Percentiles rank a stretch among this genome's conserved stretches.
Conservation (phyloP, 2,888 invertebrate species). For the Chrysina gloriosa region DNA sequence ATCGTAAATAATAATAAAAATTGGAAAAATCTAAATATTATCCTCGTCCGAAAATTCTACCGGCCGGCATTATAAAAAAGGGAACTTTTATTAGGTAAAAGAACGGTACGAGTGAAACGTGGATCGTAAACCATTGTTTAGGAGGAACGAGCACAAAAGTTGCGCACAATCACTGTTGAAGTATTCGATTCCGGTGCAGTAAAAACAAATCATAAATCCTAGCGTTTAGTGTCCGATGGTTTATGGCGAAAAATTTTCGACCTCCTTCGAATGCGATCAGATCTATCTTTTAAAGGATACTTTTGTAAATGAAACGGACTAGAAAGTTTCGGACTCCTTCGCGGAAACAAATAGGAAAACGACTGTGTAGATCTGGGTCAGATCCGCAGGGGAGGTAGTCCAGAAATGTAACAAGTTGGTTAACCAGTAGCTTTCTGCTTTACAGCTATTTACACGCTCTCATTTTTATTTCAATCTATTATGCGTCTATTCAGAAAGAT, state of each 20-base stretch:
- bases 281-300: not conserved
- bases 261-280: not conserved
- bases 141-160: constrained; percentile 6
- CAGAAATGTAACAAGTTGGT: constrained; percentile 29
- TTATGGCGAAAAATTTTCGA: constrained; percentile 7
- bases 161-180: constrained; percentile 34
- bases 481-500: too few relatives aligned
- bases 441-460: too few relatives aligned
- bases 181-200: constrained; percentile 25
- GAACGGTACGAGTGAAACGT: constrained; percentile 9
- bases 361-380: constrained; percentile 32
- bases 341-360: constrained; percentile 31
- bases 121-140: constrained; percentile 32
- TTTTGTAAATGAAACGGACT: constrained; percentile 15
- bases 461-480: too few relatives aligned
- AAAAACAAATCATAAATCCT: constrained; percentile 40
- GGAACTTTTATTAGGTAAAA: constrained; percentile 27
- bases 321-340: constrained; percentile 35
- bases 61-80: constrained; percentile 23
- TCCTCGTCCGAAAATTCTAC: too few relatives aligned
- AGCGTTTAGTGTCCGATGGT: constrained; percentile 6
- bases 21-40: constrained; percentile 33
- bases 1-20: constrained; percentile 40
- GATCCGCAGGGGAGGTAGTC: constrained; percentile 22
- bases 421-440: constrained; percentile 31